Percentiles rank a stretch among this genome's conserved stretches.
These are phyloP conservation scores for Pelobates cultripes DNA, from an alignment of 2,797 vertebrate species.

Conservation along the genomic window DNA sequence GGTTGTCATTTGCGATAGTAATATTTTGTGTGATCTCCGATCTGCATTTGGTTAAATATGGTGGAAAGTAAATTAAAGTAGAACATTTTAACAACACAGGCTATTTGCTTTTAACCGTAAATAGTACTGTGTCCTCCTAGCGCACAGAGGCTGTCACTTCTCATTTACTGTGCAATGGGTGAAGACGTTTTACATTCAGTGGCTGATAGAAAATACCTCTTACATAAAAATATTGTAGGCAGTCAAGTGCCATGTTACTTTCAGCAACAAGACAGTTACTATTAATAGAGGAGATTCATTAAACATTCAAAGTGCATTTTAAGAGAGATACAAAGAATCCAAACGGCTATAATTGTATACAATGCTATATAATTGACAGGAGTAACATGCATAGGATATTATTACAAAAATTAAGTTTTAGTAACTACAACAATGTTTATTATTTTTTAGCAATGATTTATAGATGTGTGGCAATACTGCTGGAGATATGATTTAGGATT, in stretches of 20 bases:
- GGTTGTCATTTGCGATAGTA: neutral
- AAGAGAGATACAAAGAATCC: too few relatives aligned
- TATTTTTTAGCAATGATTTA: too few relatives aligned
- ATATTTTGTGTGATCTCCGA: slow-evolving; percentile 7
- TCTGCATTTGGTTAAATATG: neutral
- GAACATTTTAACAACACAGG: neutral
- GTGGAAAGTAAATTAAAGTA: neutral
- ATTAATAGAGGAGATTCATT: too few relatives aligned
- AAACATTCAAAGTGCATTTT: too few relatives aligned
- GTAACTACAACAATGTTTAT: too few relatives aligned
- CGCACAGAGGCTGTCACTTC: slow-evolving; percentile 49
- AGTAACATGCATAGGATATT: too few relatives aligned
- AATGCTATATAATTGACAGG: too few relatives aligned
- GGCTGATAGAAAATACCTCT: neutral
- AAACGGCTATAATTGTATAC: too few relatives aligned
- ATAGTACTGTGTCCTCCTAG: neutral
- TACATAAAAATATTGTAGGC: neutral
- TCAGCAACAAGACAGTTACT: too few relatives aligned
- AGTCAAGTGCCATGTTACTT: neutral
- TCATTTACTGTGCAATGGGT: slow-evolving; percentile 35
- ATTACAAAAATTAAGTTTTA: too few relatives aligned
- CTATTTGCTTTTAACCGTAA: slow-evolving; percentile 40
- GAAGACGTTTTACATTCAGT: neutral
- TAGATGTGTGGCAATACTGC: too few relatives aligned
- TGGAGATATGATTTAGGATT: too few relatives aligned